Evolutionary conservation across 2,113 vertebrate species (phyloP).

Genomic region (Chascanopsetta lugubris): DNA sequence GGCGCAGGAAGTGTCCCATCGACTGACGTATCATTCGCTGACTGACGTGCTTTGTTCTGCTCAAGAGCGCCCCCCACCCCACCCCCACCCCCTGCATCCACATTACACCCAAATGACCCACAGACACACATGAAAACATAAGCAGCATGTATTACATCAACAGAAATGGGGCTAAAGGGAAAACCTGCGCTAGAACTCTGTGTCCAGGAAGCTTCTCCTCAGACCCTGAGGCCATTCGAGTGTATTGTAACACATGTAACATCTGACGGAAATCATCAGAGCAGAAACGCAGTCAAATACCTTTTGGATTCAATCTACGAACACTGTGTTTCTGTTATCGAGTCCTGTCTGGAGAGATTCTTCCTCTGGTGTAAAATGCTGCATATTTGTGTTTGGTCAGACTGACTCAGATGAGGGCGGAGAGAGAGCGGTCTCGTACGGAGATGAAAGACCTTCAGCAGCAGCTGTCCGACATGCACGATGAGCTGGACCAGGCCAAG

Average conservation of each 20-base stretch:
- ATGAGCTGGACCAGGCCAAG: constrained; percentile 88
- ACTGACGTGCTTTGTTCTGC: too few relatives aligned
- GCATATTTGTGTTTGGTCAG: constrained; percentile 68
- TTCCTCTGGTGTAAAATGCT: neutral
- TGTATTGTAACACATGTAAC: constrained; percentile 36
- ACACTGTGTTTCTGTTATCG: constrained; percentile 10
- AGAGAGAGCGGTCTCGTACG: constrained; percentile 86
- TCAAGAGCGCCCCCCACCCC: too few relatives aligned
- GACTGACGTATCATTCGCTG: too few relatives aligned
- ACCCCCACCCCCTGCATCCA: too few relatives aligned
- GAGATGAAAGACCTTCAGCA: constrained; percentile 94
- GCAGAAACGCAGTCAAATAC: constrained; percentile 16
- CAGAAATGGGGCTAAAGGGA: neutral
- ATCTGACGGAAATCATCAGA: constrained; percentile 20
- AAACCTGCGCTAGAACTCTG: neutral
- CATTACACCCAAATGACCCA: too few relatives aligned
- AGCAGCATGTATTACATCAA: neutral
- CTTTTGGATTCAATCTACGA: constrained; percentile 27
- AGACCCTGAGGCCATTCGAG: constrained; percentile 21
- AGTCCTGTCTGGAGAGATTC: neutral
- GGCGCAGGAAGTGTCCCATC: too few relatives aligned
- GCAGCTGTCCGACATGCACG: constrained; percentile 97
- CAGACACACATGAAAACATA: neutral
- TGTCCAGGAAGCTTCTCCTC: neutral
- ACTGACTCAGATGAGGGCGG: constrained; percentile 88